These are phyloP conservation scores for Muntiacus reevesi DNA, from an alignment of 2,113 vertebrate species.

Conservation along the genomic window DNA sequence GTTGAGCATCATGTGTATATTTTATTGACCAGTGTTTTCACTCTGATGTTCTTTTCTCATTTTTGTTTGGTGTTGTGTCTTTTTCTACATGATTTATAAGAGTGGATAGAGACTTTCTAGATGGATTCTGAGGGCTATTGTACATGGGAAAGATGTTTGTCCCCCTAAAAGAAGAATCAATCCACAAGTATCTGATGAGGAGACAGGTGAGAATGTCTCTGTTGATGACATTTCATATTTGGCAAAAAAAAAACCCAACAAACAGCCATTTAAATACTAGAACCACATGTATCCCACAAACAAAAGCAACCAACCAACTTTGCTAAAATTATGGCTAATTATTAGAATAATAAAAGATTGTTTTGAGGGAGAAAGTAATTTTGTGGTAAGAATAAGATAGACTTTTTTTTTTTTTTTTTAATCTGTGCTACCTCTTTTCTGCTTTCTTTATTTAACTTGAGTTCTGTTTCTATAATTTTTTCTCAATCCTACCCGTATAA, in stretches of 20 bases:
- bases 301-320: neutral
- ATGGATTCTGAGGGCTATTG: neutral
- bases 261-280: neutral
- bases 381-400: neutral
- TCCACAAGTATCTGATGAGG: neutral
- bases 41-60: neutral
- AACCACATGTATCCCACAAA: neutral
- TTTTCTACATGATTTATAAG: neutral
- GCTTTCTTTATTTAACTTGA: neutral
- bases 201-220: neutral
- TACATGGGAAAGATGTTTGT: neutral
- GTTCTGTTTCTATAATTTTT: slow-evolving; percentile 14
- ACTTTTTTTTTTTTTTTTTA: neutral
- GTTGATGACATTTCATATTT: neutral
- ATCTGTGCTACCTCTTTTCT: neutral
- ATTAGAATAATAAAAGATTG: neutral
- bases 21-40: neutral
- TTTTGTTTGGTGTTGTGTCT: neutral
- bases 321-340: neutral
- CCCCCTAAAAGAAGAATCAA: neutral
- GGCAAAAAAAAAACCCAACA: neutral
- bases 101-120: neutral
- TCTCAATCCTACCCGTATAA: neutral
- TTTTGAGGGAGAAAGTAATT: neutral
- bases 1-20: neutral